Conservation (phyloP, 2,113 vertebrate genomes). For the Esox niger region DNA sequence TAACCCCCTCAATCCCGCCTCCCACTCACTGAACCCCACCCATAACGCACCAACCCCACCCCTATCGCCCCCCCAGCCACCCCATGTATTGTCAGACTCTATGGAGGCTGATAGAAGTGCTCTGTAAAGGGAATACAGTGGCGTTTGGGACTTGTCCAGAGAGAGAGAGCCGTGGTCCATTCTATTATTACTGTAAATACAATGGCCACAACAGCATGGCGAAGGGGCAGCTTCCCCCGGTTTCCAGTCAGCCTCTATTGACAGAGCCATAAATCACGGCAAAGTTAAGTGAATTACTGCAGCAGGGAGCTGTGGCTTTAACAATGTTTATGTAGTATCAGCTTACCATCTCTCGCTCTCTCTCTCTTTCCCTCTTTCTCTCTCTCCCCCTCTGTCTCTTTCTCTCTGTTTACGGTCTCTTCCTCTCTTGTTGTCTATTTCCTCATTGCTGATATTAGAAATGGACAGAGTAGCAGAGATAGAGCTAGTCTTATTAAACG, state of each 20-base stretch:
- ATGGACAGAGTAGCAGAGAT: conserved; percentile 50
- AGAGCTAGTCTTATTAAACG: conserved; percentile 64
- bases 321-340: conserved; percentile 83
- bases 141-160: background rate
- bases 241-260: conserved; percentile 81
- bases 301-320: conserved; percentile 83
- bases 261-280: conserved; percentile 92
- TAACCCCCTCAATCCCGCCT: no score
- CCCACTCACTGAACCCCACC: no score
- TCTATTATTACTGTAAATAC: conserved; percentile 81
- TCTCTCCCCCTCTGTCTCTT: conserved; percentile 6
- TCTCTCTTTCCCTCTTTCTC: background rate
- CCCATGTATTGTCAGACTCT: no score
- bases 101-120: no score
- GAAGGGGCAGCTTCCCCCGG: conserved; percentile 53
- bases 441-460: conserved; percentile 52
- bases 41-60: no score
- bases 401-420: background rate
- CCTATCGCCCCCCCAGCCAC: no score
- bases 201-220: conserved; percentile 63
- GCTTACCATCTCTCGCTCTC: conserved; percentile 72
- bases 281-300: conserved; percentile 93
- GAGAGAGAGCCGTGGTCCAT: conserved; percentile 47
- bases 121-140: background rate
- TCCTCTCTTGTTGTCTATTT: background rate